Base-by-base conservation (phyloP, 2,113 vertebrate species). In the Catharus minimus region DNA sequence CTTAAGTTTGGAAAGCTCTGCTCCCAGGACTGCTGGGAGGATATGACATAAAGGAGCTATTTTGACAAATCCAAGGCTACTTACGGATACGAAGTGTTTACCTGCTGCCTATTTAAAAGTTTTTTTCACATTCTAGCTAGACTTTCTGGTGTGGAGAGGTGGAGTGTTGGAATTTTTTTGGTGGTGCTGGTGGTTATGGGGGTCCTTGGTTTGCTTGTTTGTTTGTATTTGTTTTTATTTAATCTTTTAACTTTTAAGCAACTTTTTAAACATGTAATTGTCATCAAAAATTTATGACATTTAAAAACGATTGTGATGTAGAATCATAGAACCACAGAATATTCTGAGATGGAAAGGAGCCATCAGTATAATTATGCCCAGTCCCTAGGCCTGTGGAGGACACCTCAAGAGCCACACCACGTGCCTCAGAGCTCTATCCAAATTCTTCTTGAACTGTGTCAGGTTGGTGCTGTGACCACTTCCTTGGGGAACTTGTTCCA, bases 261-360 rank as follows among this genome's bases (percentile, higher is more conserved):
- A 7, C 30, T 13, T 53, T 33, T 50, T 50, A 44, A 76, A 50
- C 7, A 46, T 10, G 3, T 56, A 44, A 36, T 41, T 74, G 7
- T n/a, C 1, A 2, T 36, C 24, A 57, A 39, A 24, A 57, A 41
- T 19, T 58, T 30, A 58, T 53, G 24, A 18, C 19, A 75, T 58
- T 80, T 53, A 30, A 64, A 72, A 58, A 9, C 0, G 0, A 28
- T 22, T 74, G 27, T 47, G n/a, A 16, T 38, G 19, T 5, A 30
- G 32, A 65, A 65, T 46, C n/a, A 38, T 32, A 27, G 21, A 66
- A 46, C 11, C 41, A 56, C 21, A 32, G 13, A 56, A 32, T 38
- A 46, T 26, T 46, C n/a, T 26, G 50, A 32, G 21, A 10, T 79
- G 13, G 41, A 66, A 46, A 53, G 39, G 20, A 78, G 9, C 15